phyloP scores from a whole-genome alignment of 1,140 invertebrate species.

The Apis laboriosa region DNA sequence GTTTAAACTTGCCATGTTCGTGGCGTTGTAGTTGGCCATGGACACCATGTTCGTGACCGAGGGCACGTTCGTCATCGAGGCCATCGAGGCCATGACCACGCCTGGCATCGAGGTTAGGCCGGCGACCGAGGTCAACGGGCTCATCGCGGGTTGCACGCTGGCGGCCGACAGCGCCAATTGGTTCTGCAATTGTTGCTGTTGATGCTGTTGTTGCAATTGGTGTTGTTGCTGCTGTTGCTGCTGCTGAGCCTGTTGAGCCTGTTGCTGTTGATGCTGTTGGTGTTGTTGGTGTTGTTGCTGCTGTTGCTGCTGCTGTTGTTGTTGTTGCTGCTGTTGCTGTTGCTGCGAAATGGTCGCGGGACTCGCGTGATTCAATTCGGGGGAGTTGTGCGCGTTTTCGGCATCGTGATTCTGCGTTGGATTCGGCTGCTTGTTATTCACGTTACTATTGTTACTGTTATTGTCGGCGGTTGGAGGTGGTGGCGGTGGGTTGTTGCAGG shows the following conservation, averaged over 20 bases:
- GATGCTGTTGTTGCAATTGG: constrained; percentile 48
- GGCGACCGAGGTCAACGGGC: constrained; percentile 73
- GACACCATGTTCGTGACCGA: constrained; percentile 69
- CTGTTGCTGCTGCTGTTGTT: constrained; percentile 28
- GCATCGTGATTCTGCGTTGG: constrained; percentile 75
- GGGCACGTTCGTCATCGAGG: constrained; percentile 64
- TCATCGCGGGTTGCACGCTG: constrained; percentile 67
- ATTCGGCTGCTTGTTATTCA: constrained; percentile 69
- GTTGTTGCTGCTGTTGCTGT: constrained; percentile 54
- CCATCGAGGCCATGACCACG: constrained; percentile 68
- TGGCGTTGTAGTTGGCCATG: constrained; percentile 68
- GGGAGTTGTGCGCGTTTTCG: constrained; percentile 77
- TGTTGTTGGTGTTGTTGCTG: constrained; percentile 51
- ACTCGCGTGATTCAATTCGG: constrained; percentile 79
- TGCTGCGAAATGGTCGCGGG: constrained; percentile 64
- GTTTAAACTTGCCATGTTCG: constrained; percentile 74
- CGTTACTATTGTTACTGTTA: constrained; percentile 62
- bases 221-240: constrained; percentile 59
- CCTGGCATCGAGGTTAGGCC: constrained; percentile 72
- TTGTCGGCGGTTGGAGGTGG: constrained; percentile 77
- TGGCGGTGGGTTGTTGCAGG: constrained; percentile 81
- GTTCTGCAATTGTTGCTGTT: constrained; percentile 64
- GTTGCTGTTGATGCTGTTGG: constrained; percentile 53
- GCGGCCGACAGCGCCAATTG: constrained; percentile 66
- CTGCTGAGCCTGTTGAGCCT: constrained; percentile 52